Evolutionary conservation across 1,140 invertebrate genomes (phyloP).

Genomic region (Sarcophaga bullata): DNA sequence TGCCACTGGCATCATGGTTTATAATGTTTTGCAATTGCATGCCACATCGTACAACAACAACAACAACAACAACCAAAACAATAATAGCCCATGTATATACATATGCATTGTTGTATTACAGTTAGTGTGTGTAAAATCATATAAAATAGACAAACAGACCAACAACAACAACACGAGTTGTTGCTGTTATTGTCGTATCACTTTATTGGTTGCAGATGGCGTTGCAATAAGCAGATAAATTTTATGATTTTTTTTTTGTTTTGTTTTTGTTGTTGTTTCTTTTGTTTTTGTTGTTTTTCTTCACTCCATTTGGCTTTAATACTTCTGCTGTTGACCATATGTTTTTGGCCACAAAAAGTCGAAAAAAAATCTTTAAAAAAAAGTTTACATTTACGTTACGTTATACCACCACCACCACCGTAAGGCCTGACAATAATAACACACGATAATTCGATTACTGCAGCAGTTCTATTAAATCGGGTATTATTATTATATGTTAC

Average conservation of each 20-base stretch:
- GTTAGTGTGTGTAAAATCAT: background rate
- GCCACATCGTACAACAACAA: background rate
- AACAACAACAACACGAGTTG: background rate
- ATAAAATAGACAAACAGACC: background rate
- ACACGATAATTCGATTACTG: background rate
- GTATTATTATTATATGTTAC: conserved; percentile 12
- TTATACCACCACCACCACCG: background rate
- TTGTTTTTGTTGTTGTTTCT: background rate
- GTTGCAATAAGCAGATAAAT: conserved; percentile 30
- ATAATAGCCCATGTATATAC: background rate
- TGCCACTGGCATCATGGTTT: conserved; percentile 17
- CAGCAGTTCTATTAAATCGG: background rate
- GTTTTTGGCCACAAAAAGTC: background rate
- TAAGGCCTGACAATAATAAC: conserved; percentile 1
- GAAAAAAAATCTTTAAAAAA: background rate
- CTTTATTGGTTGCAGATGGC: conserved; percentile 31
- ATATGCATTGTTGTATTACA: background rate
- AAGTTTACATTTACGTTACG: background rate
- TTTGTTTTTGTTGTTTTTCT: background rate
- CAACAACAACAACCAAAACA: background rate
- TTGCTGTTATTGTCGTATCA: background rate
- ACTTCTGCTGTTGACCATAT: background rate
- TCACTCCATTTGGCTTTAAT: too few species aligned
- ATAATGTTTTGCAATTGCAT: background rate
- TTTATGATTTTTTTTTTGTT: conserved; percentile 28